A percentile compares a stretch with the other conserved stretches of the same genome.
These are phyloP conservation scores for Pyrgilauda ruficollis DNA, from an alignment of 2,113 vertebrate genomes.

Conservation along the genomic window DNA sequence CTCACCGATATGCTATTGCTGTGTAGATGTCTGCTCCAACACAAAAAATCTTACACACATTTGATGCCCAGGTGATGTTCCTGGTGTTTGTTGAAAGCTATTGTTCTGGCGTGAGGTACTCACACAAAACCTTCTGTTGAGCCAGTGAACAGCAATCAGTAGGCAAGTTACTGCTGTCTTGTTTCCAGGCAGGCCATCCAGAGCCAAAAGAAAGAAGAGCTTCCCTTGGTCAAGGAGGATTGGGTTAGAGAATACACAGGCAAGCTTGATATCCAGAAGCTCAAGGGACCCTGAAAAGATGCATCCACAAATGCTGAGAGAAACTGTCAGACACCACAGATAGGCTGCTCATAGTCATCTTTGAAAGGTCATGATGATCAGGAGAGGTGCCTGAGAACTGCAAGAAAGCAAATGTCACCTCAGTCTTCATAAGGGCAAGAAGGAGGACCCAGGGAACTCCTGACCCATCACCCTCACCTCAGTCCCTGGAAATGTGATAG, in stretches of 20 bases:
- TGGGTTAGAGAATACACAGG: background rate
- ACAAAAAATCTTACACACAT: background rate
- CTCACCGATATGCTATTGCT: background rate
- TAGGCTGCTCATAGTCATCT: background rate
- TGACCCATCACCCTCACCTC: background rate
- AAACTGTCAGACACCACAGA: background rate
- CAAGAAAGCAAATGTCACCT: background rate
- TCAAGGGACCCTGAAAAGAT: fast-evolving
- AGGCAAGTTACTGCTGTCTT: background rate
- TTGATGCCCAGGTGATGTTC: background rate
- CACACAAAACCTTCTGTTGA: background rate
- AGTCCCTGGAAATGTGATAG: background rate
- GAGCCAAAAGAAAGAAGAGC: background rate
- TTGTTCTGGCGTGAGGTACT: background rate
- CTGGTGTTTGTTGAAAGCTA: background rate
- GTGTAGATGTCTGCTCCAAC: background rate
- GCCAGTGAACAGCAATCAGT: background rate
- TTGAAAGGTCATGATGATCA: fast-evolving
- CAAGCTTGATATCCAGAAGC: background rate
- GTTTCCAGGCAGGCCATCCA: background rate
- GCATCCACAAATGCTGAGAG: background rate
- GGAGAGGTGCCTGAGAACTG: background rate
- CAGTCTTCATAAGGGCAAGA: background rate
- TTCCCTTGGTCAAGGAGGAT: background rate
- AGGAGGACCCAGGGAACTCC: background rate